Base-by-base conservation (phyloP, 2,888 invertebrate species). In the Epinotia bilunana region DNA sequence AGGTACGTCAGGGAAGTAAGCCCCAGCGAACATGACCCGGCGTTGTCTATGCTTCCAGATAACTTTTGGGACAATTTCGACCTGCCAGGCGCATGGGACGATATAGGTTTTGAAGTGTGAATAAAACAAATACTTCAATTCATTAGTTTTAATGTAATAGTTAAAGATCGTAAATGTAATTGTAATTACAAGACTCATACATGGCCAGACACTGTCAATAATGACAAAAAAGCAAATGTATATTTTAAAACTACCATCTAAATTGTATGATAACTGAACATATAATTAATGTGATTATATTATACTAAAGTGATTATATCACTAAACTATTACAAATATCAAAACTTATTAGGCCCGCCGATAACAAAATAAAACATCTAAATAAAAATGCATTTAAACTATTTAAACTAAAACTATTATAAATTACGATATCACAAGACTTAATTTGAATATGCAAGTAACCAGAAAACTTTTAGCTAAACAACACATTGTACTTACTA, bases 51-150 rank as follows among this genome's bases (percentile, higher is more conserved):
- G 68, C 74, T 86, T 13, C 78, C 81, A 65, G 85, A 87, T 9
- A 76, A 71, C 7, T 91, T 91, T 79, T 93, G 92, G 92, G 78
- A 87, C 11, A 86, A 89, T 74, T 85, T 76, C 70, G 77, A 79
- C 49, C 80, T 91, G 33, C 92, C 91, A 2, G 73, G 73, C 2
- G 77, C 80, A 55, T 91, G 86, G 81, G 81, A 85, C 74, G 83
- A 86, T 0, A 77, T 72, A 13, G 87, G 89, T 72, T 89, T 90
- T 79, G n/a, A 78, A 33, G 33, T 65, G 49, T 61, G 13, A 77
- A 77, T 69, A 64, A 79, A 80, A 72, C 16, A 60, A 67, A 60
- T 39, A 78, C 79, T 77, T 69, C 73, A 79, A 83, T 81, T 82
- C 73, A 78, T 79, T 80, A 79, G 77, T 80, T 82, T 83, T 82